Conservation (phyloP, 1,140 invertebrate genomes). For the Cyclina sinensis region DNA sequence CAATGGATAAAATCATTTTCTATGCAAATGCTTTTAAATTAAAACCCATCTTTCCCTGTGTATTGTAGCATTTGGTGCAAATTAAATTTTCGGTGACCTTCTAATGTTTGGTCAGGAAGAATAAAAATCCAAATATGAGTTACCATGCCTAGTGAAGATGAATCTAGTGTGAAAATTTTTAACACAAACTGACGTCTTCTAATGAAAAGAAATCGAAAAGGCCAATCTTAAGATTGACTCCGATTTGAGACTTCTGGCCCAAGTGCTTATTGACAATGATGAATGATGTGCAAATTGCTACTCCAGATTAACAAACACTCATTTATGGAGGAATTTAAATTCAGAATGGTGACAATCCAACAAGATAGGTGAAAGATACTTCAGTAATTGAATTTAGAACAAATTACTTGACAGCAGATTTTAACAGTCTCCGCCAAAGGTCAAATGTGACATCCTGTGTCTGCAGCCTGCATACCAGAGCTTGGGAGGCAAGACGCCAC, state of each 20-base stretch:
- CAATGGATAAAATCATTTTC: constrained; percentile 43
- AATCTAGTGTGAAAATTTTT: background rate
- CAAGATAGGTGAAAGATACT: constrained; percentile 24
- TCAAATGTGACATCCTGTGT: constrained; percentile 7
- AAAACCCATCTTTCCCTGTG: background rate
- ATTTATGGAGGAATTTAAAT: constrained; percentile 47
- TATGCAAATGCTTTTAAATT: constrained; percentile 23
- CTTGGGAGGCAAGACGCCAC: constrained; percentile 45
- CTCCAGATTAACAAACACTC: constrained; percentile 20
- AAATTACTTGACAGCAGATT: constrained; percentile 18
- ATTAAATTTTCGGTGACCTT: constrained; percentile 25
- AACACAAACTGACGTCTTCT: no score
- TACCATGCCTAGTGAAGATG: background rate
- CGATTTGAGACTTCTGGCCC: background rate
- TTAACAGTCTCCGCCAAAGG: constrained; percentile 1
- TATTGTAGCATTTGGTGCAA: background rate
- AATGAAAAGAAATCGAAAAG: background rate
- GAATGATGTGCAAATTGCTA: constrained; percentile 34
- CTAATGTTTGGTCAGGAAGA: constrained; percentile 2
- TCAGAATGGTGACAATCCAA: constrained; percentile 23
- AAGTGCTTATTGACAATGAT: constrained; percentile 17
- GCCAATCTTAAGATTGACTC: background rate
- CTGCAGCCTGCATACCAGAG: constrained; percentile 28
- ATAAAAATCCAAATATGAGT: constrained; percentile 33
- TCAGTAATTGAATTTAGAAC: constrained; percentile 44